A percentile compares a stretch with the other conserved stretches of the same genome.
Conservation (phyloP, 2,113 vertebrate species). For the Aplodontia rufa region DNA sequence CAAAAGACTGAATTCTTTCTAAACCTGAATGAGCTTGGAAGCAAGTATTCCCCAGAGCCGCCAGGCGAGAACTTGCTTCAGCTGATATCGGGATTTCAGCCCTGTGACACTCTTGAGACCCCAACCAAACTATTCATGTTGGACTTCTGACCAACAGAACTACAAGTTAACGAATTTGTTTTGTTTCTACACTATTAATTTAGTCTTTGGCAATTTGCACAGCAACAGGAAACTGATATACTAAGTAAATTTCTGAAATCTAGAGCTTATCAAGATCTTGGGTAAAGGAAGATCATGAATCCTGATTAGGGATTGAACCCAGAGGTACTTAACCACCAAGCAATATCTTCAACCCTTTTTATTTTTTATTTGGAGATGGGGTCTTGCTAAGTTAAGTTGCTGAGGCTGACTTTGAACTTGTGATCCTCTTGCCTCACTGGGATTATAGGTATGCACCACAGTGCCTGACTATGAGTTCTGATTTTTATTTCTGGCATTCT, state of each 20-base stretch:
- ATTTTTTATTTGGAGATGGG: too few relatives aligned
- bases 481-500: constrained; percentile 25
- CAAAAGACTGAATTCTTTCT: constrained; percentile 13
- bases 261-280: constrained; percentile 14
- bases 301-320: too few relatives aligned
- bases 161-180: constrained; percentile 1
- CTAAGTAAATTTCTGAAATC: constrained; percentile 30
- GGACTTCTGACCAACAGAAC: too few relatives aligned
- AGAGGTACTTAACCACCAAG: too few relatives aligned
- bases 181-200: constrained; percentile 37
- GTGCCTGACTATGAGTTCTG: too few relatives aligned
- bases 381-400: too few relatives aligned
- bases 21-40: background rate
- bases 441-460: too few relatives aligned
- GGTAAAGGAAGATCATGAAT: constrained; percentile 7
- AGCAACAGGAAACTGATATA: constrained; percentile 22
- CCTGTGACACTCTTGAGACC: background rate
- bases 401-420: too few relatives aligned
- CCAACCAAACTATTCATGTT: background rate
- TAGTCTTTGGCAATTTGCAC: background rate
- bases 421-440: too few relatives aligned
- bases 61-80: background rate
- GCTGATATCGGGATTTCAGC: background rate
- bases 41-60: background rate
- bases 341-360: too few relatives aligned